Evolutionary conservation across 2,113 vertebrate genomes (phyloP), one percentile per base, ranked within the genome.

Genomic region (Barbus barbus): DNA sequence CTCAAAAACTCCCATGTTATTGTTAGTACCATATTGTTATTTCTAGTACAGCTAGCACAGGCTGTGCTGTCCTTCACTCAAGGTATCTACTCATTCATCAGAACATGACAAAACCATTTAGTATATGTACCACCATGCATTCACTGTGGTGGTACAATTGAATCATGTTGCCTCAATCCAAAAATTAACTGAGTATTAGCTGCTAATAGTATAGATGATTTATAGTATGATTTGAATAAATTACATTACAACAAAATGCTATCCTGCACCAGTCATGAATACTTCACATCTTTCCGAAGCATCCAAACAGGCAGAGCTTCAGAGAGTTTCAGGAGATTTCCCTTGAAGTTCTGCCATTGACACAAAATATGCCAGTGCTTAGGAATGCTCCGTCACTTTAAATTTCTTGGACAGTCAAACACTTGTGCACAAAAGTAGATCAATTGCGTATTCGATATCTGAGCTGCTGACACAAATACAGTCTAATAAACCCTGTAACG

Each of bases 151-250:
- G 12, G 12, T 41, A 71, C 28, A 71, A 58, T 38, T 51, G 44
- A 73, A 86, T 85, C 53, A 58, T 63, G 65, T 53, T 83, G 69
- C 75, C 33, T 76, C 80, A 38, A 84, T 73, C 65, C 38, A 85
- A 67, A 75, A 76, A 87, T 83, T 71, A 77, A 73, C 9, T 31
- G 61, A 83, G 78, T 38, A 48, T 33, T 78, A 26, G 79, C n/a
- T 28, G 28, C 12, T 83, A 83, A 63, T 24, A 53, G 26, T 44
- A 31, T 24, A 67, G 41, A 48, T 16, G 53, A 56, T 80, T 31
- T 65, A 53, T 14, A 31, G 60, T 48, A 48, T 22, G 44, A 80
- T 28, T n/a, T 26, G n/a, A 3, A 44, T 41, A 44, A 79, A 80
- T 46, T 20, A 80, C 9, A 38, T 80, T 65, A 65, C 48, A 48